phyloP scores from a whole-genome alignment of 2,888 invertebrate species.

The Mactromeris polynyma region DNA sequence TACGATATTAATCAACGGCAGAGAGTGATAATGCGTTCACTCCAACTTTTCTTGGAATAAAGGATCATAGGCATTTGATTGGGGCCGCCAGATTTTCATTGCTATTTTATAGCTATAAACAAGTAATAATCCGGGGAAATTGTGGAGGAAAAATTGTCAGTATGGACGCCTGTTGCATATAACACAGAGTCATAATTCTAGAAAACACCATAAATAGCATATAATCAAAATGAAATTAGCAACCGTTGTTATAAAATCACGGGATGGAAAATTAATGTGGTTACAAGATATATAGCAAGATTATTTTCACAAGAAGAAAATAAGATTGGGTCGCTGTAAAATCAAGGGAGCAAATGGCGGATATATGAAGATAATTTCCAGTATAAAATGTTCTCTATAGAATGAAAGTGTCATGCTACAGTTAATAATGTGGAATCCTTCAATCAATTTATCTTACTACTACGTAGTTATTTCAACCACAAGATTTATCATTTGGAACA shows the following conservation, averaged over 20 bases:
- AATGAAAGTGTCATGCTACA: slow-evolving; percentile 7
- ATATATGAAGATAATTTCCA: background rate
- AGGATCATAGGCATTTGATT: slow-evolving; percentile 33
- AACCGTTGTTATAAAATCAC: slow-evolving; percentile 55
- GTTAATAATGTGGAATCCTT: slow-evolving; percentile 8
- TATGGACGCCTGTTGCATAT: slow-evolving; percentile 45
- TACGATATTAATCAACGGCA: slow-evolving; percentile 53
- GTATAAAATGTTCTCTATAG: background rate
- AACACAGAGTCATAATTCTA: slow-evolving; percentile 57
- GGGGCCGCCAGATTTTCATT: slow-evolving; percentile 47
- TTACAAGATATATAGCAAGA: slow-evolving; percentile 18
- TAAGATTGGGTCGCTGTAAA: slow-evolving; percentile 25
- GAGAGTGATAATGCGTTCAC: slow-evolving; percentile 42
- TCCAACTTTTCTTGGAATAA: slow-evolving; percentile 13
- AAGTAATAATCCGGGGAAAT: slow-evolving; percentile 47
- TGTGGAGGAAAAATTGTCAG: slow-evolving; percentile 26
- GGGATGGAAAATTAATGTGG: slow-evolving; percentile 58
- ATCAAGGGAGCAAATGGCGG: background rate
- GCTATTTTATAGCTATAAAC: slow-evolving; percentile 43
- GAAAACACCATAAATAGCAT: slow-evolving; percentile 56
- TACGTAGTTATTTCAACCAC: background rate
- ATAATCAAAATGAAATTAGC: slow-evolving; percentile 68
- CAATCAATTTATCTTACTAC: slow-evolving; percentile 10
- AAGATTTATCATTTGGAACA: background rate
- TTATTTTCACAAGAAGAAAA: slow-evolving; percentile 17